phyloP scores from a whole-genome alignment of 2,113 vertebrate species.

The Lamprotornis superbus region DNA sequence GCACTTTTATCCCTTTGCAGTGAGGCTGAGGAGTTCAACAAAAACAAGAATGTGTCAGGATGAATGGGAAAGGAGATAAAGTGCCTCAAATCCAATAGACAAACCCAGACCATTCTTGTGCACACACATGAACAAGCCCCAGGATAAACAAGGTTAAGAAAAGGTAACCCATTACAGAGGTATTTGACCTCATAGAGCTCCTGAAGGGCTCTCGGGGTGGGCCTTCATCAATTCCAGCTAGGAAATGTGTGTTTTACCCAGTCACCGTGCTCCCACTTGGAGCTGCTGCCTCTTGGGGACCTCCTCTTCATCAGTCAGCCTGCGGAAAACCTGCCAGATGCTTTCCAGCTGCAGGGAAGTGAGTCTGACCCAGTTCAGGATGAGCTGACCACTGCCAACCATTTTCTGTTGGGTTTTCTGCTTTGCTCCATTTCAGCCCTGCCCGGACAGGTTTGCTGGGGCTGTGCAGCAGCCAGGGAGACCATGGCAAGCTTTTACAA shows the following conservation, averaged over 20 bases:
- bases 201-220: background rate
- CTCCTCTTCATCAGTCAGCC: background rate
- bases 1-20: too few species aligned
- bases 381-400: background rate
- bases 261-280: background rate
- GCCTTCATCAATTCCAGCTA: background rate
- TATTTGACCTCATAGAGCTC: background rate
- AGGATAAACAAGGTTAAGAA: background rate
- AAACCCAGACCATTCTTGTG: background rate
- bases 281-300: background rate
- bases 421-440: background rate
- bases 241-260: background rate
- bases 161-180: background rate
- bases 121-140: rapidly evolving
- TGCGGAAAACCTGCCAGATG: background rate
- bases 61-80: too few species aligned
- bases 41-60: too few species aligned
- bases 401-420: background rate
- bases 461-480: background rate
- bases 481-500: background rate
- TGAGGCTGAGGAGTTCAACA: too few species aligned
- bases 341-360: background rate
- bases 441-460: background rate
- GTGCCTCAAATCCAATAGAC: background rate
- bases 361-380: background rate